Conservation (phyloP, 1,140 invertebrate genomes). For the Pissodes strobi region DNA sequence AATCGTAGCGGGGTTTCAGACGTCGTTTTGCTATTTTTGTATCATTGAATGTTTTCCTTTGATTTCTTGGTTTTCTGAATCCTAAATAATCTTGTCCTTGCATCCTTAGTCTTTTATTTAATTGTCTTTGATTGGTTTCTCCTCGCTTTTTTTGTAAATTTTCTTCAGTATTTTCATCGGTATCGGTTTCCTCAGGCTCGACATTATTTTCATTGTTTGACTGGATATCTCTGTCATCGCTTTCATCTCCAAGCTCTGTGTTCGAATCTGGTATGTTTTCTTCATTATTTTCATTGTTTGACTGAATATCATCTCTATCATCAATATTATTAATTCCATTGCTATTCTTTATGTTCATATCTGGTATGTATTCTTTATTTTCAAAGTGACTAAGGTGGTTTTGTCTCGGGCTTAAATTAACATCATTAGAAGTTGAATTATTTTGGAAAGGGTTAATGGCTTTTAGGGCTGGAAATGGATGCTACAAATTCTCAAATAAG, state of each 20-base stretch:
- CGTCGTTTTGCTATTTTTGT: no score
- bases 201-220: background rate
- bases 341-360: background rate
- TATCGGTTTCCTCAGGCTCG: background rate
- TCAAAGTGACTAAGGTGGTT: no score
- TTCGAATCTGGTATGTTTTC: conserved; percentile 6
- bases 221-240: background rate
- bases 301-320: background rate
- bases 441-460: no score
- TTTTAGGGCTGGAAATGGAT: background rate
- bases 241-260: background rate
- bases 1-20: background rate
- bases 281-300: conserved; percentile 2
- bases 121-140: background rate
- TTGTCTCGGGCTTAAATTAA: no score
- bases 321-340: background rate
- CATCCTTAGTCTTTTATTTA: conserved; percentile 6
- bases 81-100: conserved; percentile 6
- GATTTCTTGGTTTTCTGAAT: no score
- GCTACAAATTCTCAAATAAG: background rate
- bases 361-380: no score
- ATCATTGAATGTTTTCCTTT: no score
- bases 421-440: no score
- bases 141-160: conserved; percentile 1
- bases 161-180: background rate